Evolutionary conservation across 2,797 vertebrate species (phyloP).

Genomic region (Parotocinclus haroldoi): DNA sequence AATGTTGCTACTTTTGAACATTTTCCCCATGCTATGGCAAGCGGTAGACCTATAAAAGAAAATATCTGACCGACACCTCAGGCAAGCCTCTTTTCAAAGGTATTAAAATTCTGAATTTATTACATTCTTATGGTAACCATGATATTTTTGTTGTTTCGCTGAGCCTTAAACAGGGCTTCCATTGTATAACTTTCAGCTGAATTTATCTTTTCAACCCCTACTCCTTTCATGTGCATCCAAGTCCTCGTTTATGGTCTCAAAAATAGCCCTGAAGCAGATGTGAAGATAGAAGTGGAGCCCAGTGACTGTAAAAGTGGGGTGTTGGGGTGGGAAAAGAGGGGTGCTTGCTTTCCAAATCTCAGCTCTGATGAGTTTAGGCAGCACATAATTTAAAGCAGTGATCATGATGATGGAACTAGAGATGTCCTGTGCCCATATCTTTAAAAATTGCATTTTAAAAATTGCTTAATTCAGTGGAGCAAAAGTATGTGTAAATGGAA

Average conservation of each 20-base stretch:
- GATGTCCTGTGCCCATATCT: background rate
- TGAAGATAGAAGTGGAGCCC: constrained; percentile 30
- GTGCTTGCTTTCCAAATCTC: constrained; percentile 37
- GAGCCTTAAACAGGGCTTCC: constrained; percentile 13
- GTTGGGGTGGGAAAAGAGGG: background rate
- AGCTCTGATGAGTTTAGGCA: constrained; percentile 1
- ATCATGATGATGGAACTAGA: background rate
- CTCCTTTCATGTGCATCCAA: constrained; percentile 42
- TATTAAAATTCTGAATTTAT: constrained; percentile 37
- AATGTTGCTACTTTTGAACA: constrained; percentile 8
- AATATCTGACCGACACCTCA: constrained; percentile 22
- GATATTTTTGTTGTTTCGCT: constrained; percentile 36
- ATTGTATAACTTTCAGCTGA: constrained; percentile 41
- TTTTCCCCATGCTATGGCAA: background rate
- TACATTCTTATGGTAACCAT: constrained; percentile 4
- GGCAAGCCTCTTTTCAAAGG: constrained; percentile 46
- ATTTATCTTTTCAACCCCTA: constrained; percentile 43
- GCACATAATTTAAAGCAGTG: constrained; percentile 17
- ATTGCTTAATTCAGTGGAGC: background rate
- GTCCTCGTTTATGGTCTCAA: constrained; percentile 36
- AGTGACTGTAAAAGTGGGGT: constrained; percentile 17
- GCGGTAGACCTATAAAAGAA: background rate
- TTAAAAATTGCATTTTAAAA: background rate
- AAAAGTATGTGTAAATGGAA: background rate
- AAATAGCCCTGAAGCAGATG: constrained; percentile 42